Evolutionary conservation across 2,888 invertebrate species (phyloP).

Genomic region (Apantesis nais): DNA sequence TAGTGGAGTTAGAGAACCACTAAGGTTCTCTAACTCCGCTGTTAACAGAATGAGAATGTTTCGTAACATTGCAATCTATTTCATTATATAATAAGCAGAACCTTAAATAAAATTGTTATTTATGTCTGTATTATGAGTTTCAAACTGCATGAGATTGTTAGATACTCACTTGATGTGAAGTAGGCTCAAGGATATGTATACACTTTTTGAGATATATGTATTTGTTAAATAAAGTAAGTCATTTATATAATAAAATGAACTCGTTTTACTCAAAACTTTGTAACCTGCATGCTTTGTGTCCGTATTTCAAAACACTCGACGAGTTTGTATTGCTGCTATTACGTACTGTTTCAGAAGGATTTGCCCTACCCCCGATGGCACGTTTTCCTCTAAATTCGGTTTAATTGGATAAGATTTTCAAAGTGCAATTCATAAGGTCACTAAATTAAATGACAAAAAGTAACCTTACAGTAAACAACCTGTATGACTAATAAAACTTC

Average conservation of each 20-base stretch:
- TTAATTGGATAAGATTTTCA: too few species aligned
- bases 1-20: too few species aligned
- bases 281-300: too few species aligned
- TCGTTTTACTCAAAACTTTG: constrained; percentile 19
- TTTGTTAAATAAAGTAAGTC: constrained; percentile 33
- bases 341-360: too few species aligned
- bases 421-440: too few species aligned
- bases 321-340: too few species aligned
- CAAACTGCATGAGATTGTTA: constrained; percentile 32
- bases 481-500: too few species aligned
- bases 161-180: constrained; percentile 13
- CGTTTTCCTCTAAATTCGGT: too few species aligned
- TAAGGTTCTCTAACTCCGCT: background rate
- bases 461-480: too few species aligned
- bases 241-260: constrained; percentile 14
- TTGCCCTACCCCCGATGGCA: too few species aligned
- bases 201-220: constrained; percentile 21
- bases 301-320: too few species aligned
- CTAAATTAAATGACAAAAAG: too few species aligned
- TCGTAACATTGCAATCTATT: background rate
- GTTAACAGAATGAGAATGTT: background rate
- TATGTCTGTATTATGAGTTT: constrained; percentile 12
- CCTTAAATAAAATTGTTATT: constrained; percentile 3
- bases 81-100: constrained; percentile 2
- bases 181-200: constrained; percentile 15